Evolutionary conservation across 2,797 vertebrate genomes (phyloP), one percentile per base, ranked within the genome.

Genomic region (Pyrocephalus nanus): DNA sequence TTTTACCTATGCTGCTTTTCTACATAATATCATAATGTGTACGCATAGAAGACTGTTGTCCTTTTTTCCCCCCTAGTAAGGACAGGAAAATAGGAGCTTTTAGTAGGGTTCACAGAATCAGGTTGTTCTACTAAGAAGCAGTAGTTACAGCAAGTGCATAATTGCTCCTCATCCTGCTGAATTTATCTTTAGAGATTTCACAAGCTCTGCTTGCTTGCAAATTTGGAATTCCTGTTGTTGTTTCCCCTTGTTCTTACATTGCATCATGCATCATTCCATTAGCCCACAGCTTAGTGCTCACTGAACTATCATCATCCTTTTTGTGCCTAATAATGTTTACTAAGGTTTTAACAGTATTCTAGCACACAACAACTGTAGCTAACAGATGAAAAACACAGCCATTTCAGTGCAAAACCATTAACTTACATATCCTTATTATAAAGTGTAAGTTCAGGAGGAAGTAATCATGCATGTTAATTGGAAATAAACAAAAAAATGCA

Each of bases 291-390:
- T 96, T 94, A 95, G 61, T 70, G 89, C 42, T 70, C 54, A 72
- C 61, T 86, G 86, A 71, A 53, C 58, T 75, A 27, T 84, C 92
- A 90, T 95, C 84, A 73, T 89, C 95, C 75, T 16, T 89, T 88
- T 81, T 72, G 61, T 82, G 42, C 74, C 94, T 97, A 96, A 95
- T 90, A 90, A 79, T 94, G 84, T 97, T 97, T 97, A 89, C 91
- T 26, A 62, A 96, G 82, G 92, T 87, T 95, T 97, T 88, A 85
- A 51, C 67, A 78, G 82, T 85, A 58, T 80, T 88, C 71, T n/a
- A 94, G 75, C 67, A 70, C 71, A 78, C 26, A 34, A 36, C 93
- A 95, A 95, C 64, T 75, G 93, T 74, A 93, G 92, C 96, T 95
- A 87, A 92, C 48, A 60, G 86, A 88, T 88, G 60, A 70, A 57